A percentile compares a stretch with the other conserved stretches of the same genome.
Conservation (phyloP, 2,888 invertebrate species). For the Diadegma fenestrale region DNA sequence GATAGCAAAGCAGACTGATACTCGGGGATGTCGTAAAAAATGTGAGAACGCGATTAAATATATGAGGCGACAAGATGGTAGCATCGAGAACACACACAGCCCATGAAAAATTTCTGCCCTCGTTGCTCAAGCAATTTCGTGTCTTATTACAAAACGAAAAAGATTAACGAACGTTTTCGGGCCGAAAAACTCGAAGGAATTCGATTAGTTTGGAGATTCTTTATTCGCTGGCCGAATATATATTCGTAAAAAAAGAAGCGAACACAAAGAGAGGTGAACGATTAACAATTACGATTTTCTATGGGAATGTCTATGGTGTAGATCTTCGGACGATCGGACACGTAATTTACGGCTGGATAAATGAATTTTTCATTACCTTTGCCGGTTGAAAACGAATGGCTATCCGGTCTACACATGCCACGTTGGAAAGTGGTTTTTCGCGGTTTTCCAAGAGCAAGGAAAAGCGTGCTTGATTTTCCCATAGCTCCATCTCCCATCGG, state of each 20-base stretch:
- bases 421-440: slow-evolving; percentile 35
- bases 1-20: neutral
- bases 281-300: slow-evolving; percentile 50
- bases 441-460: slow-evolving; percentile 1
- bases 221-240: neutral
- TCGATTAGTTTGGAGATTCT: slow-evolving; percentile 40
- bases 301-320: neutral
- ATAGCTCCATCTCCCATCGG: slow-evolving; percentile 33
- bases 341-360: slow-evolving; percentile 66
- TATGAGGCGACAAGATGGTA: slow-evolving; percentile 5
- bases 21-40: slow-evolving; percentile 9
- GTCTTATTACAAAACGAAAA: slow-evolving; percentile 36
- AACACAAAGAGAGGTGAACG: neutral
- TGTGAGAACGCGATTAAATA: slow-evolving; percentile 31
- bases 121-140: neutral
- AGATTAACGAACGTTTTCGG: neutral
- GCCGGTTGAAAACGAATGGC: slow-evolving; percentile 55
- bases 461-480: slow-evolving; percentile 23
- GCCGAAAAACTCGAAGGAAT: slow-evolving; percentile 14
- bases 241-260: neutral
- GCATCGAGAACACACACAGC: neutral
- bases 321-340: slow-evolving; percentile 50
- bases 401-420: slow-evolving; percentile 25
- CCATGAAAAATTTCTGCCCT: neutral
- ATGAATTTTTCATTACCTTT: slow-evolving; percentile 68